Conservation (phyloP, 2,888 invertebrate genomes). For the Hydraecia micacea region DNA sequence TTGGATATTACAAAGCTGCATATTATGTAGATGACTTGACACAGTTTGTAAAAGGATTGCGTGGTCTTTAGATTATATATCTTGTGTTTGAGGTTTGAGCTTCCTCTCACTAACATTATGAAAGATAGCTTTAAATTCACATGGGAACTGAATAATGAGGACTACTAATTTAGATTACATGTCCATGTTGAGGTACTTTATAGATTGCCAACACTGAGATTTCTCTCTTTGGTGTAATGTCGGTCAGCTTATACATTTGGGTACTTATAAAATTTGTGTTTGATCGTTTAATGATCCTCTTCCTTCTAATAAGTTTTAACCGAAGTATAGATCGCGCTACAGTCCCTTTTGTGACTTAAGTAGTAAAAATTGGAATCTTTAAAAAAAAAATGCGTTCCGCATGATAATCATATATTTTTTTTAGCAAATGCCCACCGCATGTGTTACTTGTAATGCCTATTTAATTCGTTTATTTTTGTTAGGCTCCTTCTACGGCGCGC, state of each 20-base stretch:
- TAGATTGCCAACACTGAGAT: not conserved
- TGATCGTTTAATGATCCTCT: not conserved
- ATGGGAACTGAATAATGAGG: slow-evolving; percentile 15
- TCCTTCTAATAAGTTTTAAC: not conserved
- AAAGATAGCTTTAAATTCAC: slow-evolving; percentile 30
- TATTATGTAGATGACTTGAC: slow-evolving; percentile 53
- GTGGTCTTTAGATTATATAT: slow-evolving; percentile 37
- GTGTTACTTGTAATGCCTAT: too few species aligned
- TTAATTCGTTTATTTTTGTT: too few species aligned
- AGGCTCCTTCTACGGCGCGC: too few species aligned
- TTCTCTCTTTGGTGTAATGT: not conserved
- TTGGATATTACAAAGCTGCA: slow-evolving; percentile 31
- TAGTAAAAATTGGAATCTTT: too few species aligned
- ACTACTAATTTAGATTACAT: not conserved
- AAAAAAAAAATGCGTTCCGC: not conserved
- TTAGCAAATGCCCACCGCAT: too few species aligned
- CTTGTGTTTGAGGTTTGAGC: slow-evolving; percentile 14
- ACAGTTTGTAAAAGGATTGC: slow-evolving; percentile 43
- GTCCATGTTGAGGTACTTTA: slow-evolving; percentile 14
- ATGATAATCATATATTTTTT: not conserved
- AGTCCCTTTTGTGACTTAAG: too few species aligned
- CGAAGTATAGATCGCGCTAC: too few species aligned
- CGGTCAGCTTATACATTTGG: not conserved
- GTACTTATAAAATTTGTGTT: not conserved
- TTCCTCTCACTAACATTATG: slow-evolving; percentile 46